phyloP scores from a whole-genome alignment of 64 coral and sea anemone species.

The Montipora capricornis region DNA sequence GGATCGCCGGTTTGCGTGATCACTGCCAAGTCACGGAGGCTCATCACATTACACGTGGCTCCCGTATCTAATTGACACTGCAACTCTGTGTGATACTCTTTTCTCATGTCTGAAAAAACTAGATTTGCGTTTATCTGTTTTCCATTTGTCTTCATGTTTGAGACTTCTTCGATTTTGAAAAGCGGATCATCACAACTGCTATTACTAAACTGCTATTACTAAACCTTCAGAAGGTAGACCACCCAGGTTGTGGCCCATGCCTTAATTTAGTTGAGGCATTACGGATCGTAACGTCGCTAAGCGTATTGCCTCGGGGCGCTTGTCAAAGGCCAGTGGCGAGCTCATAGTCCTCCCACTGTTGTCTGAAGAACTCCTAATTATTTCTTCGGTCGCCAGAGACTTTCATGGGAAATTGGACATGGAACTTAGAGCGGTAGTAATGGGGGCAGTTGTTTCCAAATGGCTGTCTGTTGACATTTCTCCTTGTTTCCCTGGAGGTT shows the following conservation, averaged over 20 bases:
- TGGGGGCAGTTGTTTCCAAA: background rate
- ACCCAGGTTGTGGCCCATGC: too few species aligned
- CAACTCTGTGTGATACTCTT: background rate
- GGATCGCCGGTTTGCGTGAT: slow-evolving; percentile 57
- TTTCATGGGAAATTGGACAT: background rate
- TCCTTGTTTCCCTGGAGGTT: slow-evolving; percentile 13
- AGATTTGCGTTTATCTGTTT: slow-evolving; percentile 50
- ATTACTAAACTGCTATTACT: too few species aligned
- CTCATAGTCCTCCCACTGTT: slow-evolving; percentile 49
- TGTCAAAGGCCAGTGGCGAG: background rate
- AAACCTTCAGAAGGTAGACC: too few species aligned
- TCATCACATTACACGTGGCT: slow-evolving; percentile 31
- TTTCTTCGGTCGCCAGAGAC: slow-evolving; percentile 9
- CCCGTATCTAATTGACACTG: slow-evolving; percentile 24
- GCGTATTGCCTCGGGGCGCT: background rate
- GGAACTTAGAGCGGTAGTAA: background rate
- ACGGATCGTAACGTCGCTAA: slow-evolving; percentile 31
- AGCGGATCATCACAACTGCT: slow-evolving; percentile 11
- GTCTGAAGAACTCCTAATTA: slow-evolving; percentile 43
- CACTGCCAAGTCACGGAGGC: slow-evolving; percentile 6
- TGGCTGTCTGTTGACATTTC: slow-evolving; percentile 8
- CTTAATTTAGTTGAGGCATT: background rate
- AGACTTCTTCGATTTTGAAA: slow-evolving; percentile 59
- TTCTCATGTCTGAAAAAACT: slow-evolving; percentile 23
- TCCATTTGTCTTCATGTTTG: slow-evolving; percentile 40